Base-by-base conservation (phyloP, 2,113 vertebrate genomes). In the Brachyistius frenatus region DNA sequence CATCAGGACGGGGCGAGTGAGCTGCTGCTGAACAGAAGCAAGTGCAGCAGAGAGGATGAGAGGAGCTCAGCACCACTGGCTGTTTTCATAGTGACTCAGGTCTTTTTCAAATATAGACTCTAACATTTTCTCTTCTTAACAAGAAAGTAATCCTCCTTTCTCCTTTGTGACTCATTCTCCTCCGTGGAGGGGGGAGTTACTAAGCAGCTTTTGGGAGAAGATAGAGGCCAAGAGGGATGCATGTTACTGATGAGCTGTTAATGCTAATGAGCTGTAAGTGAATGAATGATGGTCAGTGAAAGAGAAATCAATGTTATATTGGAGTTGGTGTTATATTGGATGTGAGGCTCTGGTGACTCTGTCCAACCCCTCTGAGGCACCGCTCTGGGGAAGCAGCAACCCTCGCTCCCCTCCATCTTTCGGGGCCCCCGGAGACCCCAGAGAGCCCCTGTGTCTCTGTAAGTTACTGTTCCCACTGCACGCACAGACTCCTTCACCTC, bases 401-500 rank as follows among this genome's bases (percentile, higher is more conserved):
- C 61, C 85, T 85, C 77, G 66, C 80, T 76, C 64, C 88, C 78
- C 76, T 82, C 79, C 86, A 76, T 54, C 47, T 80, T 69, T 47
- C 3, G 77, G 85, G 86, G 66, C 68, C 73, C 66, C 63, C 41
- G 76, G 77, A 85, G 85, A 66, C 23, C 86, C 89, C 76, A 77
- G 65, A 78, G 87, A 88, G 74, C 88, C 90, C 86, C 84, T 69
- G 86, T 91, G 92, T 90, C 88, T 94, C 88, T 93, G 90, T 71
- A 86, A 85, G 90, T 94, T 95, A 96, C 94, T 95, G 92, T 94
- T 93, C 87, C 94, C 94, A 92, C 90, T 94, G 93, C 94, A 95
- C 95, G 94, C 94, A 94, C 94, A 94, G 94, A 93, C 91, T 95
- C 94, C 91, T 94, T 96, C 94, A 99, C 98, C 98, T 99, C 98